phyloP scores from a whole-genome alignment of 1,140 invertebrate genomes.

The Lucilia sericata region DNA sequence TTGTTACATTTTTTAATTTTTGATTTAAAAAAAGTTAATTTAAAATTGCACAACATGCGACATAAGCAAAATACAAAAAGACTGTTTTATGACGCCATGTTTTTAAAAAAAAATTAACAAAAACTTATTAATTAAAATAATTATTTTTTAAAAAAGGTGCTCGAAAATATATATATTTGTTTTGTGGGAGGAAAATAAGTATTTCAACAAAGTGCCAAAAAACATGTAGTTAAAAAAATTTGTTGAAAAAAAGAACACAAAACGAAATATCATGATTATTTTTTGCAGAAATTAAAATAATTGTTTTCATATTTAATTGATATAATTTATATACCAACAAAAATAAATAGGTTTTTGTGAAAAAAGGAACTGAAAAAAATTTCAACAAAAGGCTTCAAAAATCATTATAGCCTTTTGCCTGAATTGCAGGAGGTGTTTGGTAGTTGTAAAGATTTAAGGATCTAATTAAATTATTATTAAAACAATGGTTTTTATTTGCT shows the following conservation, averaged over 20 bases:
- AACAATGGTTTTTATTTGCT: not conserved
- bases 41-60: conserved; percentile 36
- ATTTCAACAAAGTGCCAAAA: conserved; percentile 28
- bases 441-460: not conserved
- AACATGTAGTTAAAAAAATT: not conserved
- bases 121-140: not conserved
- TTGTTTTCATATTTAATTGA: not conserved
- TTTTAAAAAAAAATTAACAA: not conserved
- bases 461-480: not conserved
- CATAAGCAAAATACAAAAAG: conserved; percentile 45
- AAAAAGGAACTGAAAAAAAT: not conserved
- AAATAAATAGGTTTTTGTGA: not conserved
- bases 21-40: not conserved
- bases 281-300: not conserved
- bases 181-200: not conserved
- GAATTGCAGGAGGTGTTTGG: not conserved
- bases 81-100: conserved; percentile 23
- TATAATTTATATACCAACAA: not conserved
- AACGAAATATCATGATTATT: not conserved
- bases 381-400: conserved; percentile 1
- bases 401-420: not conserved
- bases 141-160: conserved; percentile 30
- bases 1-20: not conserved
- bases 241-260: not conserved
- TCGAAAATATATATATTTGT: not conserved